Base-by-base conservation (phyloP, 35 echinoderm and acorn worm genomes). In the Amphiura filiformis region DNA sequence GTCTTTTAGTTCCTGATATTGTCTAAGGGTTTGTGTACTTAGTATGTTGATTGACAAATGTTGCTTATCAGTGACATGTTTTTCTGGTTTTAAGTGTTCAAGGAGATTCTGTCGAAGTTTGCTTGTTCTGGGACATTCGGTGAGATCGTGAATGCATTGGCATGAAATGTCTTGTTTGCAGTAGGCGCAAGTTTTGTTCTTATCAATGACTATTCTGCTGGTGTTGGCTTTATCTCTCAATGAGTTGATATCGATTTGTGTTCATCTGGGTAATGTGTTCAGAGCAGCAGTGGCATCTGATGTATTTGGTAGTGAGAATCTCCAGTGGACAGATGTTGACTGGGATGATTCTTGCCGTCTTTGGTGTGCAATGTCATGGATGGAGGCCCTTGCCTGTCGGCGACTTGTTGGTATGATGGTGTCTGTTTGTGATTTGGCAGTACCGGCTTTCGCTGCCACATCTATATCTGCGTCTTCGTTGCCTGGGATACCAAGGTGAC, bases 141-240 rank as follows among this genome's bases (percentile, higher is more conserved):
- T 64, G 56, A 64, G 56, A 64, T 64, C 56, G 56, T 64, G 56
- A 14, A n/a, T 64, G 56, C n/a, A n/a, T 64, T 64, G 56, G n/a
- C 56, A 64, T 64, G 14, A 15, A n/a, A 77, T 77, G 13, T 77
- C 76, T 77, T 77, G 76, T 12, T 77, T 77, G 76, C 76, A 77
- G 76, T 77, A 77, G 76, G 76, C 76, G 28, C 76, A 77, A 5
- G n/a, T 35, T 9, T 30, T 13, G 13, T 30, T 13, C 28, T 77
- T 77, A 13, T 77, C 76, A 13, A 77, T 28, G 28, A 77, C 28
- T n/a, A 52, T 52, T 52, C 44, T 52, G 44, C 44, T 20, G 7
- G 44, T 52, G 7, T 52, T 52, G 7, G 44, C 44, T 52, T 52
- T 52, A 20, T 11, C 20, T 52, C 44, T 7, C 44, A 52, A 52